These are phyloP conservation scores for Scaeva pyrastri DNA, from an alignment of 2,888 invertebrate genomes.

Conservation along the genomic window DNA sequence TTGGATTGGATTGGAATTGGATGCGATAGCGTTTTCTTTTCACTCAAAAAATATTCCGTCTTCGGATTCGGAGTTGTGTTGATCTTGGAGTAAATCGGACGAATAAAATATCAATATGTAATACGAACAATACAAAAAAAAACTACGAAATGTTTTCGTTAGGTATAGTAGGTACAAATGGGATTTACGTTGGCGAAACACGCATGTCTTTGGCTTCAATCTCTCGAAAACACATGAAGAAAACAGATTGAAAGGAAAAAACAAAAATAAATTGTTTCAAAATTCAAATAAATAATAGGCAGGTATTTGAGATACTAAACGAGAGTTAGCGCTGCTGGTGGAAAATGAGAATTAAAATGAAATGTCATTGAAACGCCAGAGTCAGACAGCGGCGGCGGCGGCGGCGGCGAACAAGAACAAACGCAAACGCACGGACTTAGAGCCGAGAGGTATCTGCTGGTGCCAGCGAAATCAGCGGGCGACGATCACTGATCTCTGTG, in stretches of 20 bases:
- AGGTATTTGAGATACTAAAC: constrained; percentile 36
- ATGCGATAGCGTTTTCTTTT: too few relatives aligned
- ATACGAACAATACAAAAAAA: neutral
- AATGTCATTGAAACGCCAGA: constrained; percentile 31
- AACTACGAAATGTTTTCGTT: neutral
- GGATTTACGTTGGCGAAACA: constrained; percentile 54
- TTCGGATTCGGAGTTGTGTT: neutral
- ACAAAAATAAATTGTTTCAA: constrained; percentile 22
- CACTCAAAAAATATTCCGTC: neutral
- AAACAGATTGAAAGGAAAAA: constrained; percentile 15
- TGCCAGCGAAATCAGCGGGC: constrained; percentile 57
- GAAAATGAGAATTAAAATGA: constrained; percentile 21
- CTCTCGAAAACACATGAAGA: constrained; percentile 35
- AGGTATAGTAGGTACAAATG: neutral
- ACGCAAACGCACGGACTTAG: constrained; percentile 69
- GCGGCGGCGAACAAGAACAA: constrained; percentile 50
- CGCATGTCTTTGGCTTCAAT: constrained; percentile 61
- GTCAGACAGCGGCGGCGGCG: too few relatives aligned
- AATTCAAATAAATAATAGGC: constrained; percentile 60
- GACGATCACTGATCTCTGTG: constrained; percentile 69
- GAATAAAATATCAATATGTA: too few relatives aligned
- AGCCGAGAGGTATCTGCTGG: constrained; percentile 66
- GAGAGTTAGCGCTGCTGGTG: neutral
- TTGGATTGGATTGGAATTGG: too few relatives aligned
- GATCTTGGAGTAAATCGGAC: constrained; percentile 18